Evolutionary conservation across 2,888 invertebrate species (phyloP), one percentile per base, ranked within the genome.

Genomic region (Mechanitis messenoides): DNA sequence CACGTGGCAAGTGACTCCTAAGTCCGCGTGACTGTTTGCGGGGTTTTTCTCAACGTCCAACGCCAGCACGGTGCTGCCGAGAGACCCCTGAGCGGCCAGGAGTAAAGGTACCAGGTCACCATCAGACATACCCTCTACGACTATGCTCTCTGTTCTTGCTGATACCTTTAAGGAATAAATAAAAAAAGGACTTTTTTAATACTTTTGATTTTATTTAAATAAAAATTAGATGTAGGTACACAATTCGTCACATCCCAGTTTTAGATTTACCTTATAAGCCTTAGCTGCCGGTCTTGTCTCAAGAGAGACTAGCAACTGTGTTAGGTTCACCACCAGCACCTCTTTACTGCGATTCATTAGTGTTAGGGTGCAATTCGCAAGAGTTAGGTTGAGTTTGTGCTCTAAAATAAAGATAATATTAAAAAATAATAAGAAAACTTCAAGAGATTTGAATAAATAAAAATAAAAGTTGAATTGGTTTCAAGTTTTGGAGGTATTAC

Each of bases 41-140:
- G 94, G 94, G 74, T 94, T 93, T 75, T 92, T 93, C 77, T 95
- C 95, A 68, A 95, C 91, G 76, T 96, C 95, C 42, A 95, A 76
- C 0, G 94, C 93, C 65, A 96, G 90, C 63, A 95, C 92, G 76
- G 94, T 94, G 28, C 93, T 92, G 20, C 92, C 91, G 53, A 87
- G 81, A 1, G 85, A 71, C 0, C 83, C 81, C 55, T 79, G 78
- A 64, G 84, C 86, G 0, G 84, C 81, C 85, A 92, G 76, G 56
- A 95, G 81, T 6, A 95, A 84, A 0, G 95, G 93, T 5, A 94
- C 92, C 42, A 95, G 82, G 65, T 95, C 94, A 63, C 94, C 94
- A 65, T 95, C 95, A 0, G 92, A 93, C 2, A 93, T 92, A 0
- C 95, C 95, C 82, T 96, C 95, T 5, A 95, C 83, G 0, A 95